Evolutionary conservation across 2,797 vertebrate species (phyloP).

Genomic region (Lemur catta): DNA sequence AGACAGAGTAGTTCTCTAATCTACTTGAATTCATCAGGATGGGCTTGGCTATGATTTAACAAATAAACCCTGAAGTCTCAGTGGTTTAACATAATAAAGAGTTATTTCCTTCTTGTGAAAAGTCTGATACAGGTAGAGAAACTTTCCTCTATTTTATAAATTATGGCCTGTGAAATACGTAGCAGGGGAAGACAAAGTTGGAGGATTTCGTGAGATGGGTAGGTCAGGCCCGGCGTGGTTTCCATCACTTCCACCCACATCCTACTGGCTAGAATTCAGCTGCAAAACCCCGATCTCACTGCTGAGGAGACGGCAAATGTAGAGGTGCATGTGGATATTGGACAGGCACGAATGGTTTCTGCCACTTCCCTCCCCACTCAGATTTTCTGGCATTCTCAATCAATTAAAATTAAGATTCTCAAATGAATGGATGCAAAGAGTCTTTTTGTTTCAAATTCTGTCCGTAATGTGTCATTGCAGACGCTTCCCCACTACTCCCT

Average conservation of each 20-base stretch:
- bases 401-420: conserved; percentile 1
- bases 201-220: not conserved
- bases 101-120: not conserved
- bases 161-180: not conserved
- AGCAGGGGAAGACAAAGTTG: not conserved
- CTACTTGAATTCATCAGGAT: not conserved
- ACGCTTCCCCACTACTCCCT: not conserved
- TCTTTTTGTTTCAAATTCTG: not conserved
- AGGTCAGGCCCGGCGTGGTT: not conserved
- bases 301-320: not conserved
- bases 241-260: not conserved
- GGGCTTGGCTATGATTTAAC: not conserved
- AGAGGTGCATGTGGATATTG: not conserved
- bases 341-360: not conserved
- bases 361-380: not conserved
- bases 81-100: not conserved
- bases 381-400: not conserved
- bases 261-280: not conserved
- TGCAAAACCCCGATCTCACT: not conserved
- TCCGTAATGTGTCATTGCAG: not conserved
- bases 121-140: not conserved
- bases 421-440: not conserved
- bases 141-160: not conserved
- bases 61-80: not conserved
- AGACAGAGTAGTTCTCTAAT: not conserved